Evolutionary conservation across 2,113 vertebrate species (phyloP).

Genomic region (Cottus gobio): DNA sequence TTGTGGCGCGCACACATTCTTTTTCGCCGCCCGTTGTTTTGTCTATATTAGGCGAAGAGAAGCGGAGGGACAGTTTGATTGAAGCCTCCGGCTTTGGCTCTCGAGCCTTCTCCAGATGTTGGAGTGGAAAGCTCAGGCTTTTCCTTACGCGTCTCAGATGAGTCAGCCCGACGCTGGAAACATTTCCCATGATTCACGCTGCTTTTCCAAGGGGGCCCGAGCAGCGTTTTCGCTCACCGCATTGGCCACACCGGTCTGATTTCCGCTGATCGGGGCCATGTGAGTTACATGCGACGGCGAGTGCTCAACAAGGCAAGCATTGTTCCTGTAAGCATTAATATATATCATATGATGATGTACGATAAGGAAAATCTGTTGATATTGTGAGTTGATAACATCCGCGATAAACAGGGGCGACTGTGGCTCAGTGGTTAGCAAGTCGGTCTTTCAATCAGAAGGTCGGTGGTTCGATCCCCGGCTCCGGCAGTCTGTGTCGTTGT

Average conservation of each 20-base stretch:
- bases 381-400: neutral
- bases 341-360: constrained; percentile 34
- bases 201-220: constrained; percentile 44
- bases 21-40: constrained; percentile 43
- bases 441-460: no score
- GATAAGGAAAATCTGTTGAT: constrained; percentile 13
- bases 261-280: constrained; percentile 34
- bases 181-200: constrained; percentile 65
- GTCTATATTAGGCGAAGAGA: constrained; percentile 70
- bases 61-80: constrained; percentile 46
- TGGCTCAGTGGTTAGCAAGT: no score
- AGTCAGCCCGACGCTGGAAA: constrained; percentile 59
- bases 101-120: constrained; percentile 68
- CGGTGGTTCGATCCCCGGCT: no score
- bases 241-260: constrained; percentile 23
- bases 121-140: constrained; percentile 58
- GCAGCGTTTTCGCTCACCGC: constrained; percentile 24
- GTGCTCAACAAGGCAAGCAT: constrained; percentile 35
- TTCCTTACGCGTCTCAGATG: constrained; percentile 55
- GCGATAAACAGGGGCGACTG: constrained; percentile 26
- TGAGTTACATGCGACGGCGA: constrained; percentile 32
- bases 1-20: constrained; percentile 21
- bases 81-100: constrained; percentile 46
- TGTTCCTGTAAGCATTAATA: constrained; percentile 30
- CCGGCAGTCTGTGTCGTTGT: no score